phyloP scores from a whole-genome alignment of 2,888 invertebrate species.

The Tipula unca region DNA sequence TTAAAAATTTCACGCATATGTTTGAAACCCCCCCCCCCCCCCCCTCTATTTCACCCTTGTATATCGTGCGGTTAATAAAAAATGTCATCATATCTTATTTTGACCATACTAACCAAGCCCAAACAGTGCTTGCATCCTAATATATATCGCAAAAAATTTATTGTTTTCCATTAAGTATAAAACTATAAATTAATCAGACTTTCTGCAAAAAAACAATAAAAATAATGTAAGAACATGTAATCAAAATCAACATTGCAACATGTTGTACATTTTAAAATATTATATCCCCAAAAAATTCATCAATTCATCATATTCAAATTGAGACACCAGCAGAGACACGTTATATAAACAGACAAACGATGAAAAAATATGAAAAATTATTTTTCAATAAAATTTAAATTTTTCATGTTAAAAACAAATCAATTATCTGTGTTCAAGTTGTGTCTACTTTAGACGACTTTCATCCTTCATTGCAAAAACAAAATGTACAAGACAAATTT shows the following conservation, averaged over 20 bases:
- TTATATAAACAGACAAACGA: background rate
- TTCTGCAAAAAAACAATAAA: background rate
- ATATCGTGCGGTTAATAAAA: background rate
- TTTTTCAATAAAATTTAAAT: constrained; percentile 8
- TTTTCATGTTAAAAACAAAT: constrained; percentile 18
- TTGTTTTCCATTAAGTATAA: background rate
- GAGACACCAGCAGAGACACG: background rate
- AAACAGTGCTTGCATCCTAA: background rate
- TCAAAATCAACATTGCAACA: background rate
- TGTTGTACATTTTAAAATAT: background rate
- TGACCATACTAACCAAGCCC: background rate
- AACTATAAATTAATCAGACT: background rate
- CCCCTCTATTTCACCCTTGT: no score
- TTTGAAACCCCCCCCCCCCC: no score
- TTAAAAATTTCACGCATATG: no score
- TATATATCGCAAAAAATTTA: background rate
- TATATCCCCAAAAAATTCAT: background rate
- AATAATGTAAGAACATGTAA: background rate
- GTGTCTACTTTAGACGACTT: background rate
- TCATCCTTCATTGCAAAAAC: background rate
- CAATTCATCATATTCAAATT: constrained; percentile 14
- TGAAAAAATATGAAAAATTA: background rate
- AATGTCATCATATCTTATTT: no score
- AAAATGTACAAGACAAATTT: background rate
- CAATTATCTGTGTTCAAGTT: background rate